phyloP scores from a whole-genome alignment of 2,888 invertebrate species.

The Chrysomela aeneicollis region DNA sequence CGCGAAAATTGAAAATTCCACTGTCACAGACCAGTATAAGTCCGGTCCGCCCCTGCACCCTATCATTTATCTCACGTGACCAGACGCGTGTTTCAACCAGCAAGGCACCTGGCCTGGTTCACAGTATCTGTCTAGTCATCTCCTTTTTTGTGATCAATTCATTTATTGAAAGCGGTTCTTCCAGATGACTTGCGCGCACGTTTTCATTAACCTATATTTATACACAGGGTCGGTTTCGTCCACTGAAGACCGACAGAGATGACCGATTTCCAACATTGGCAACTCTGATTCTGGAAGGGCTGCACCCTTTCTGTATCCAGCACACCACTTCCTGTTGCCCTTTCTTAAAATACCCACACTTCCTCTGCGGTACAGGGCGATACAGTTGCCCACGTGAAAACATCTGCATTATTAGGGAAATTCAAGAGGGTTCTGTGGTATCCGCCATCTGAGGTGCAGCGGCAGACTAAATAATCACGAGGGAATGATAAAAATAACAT shows the following conservation, averaged over 20 bases:
- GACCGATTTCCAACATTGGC: no score
- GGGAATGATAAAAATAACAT: background rate
- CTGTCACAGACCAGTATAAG: no score
- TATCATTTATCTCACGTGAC: no score
- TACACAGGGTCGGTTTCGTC: constrained; percentile 10
- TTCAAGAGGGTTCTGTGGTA: background rate
- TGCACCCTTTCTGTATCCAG: no score
- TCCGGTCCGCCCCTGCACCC: no score
- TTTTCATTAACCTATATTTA: constrained; percentile 1
- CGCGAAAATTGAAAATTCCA: no score
- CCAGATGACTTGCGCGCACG: constrained; percentile 16
- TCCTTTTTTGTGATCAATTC: constrained; percentile 10
- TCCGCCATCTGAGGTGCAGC: background rate
- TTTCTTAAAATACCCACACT: background rate
- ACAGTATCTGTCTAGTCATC: background rate
- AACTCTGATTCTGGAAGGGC: no score
- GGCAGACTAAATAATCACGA: background rate
- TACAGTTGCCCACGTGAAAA: background rate
- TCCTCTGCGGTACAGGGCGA: background rate
- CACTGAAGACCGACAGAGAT: no score
- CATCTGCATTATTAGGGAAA: background rate
- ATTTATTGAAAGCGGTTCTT: constrained; percentile 18
- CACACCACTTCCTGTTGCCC: background rate
- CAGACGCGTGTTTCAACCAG: no score
- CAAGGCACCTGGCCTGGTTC: no score